Conservation (phyloP, 2,113 vertebrate genomes). For the Cranoglanis bouderius region DNA sequence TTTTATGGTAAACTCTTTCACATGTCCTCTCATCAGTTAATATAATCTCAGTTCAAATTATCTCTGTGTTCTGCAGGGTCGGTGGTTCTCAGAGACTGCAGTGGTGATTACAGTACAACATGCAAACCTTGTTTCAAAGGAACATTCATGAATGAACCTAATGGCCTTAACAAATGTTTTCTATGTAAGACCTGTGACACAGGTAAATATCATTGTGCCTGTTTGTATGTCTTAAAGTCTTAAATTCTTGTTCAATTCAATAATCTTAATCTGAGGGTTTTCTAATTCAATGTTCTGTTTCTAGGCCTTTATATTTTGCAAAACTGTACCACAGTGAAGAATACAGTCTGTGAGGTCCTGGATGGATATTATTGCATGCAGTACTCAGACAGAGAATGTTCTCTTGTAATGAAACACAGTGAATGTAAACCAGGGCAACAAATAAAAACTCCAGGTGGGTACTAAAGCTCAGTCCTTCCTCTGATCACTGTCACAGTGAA, state of each 20-base stretch:
- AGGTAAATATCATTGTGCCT: conserved; percentile 9
- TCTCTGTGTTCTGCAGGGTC: conserved; percentile 36
- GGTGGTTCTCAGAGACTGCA: conserved; percentile 28
- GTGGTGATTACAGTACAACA: conserved; percentile 20
- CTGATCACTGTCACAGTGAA: neutral
- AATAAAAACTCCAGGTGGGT: conserved; percentile 39
- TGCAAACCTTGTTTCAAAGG: conserved; percentile 41
- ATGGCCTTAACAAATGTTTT: conserved; percentile 26
- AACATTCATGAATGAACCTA: conserved; percentile 50
- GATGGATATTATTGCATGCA: conserved; percentile 41
- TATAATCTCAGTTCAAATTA: neutral
- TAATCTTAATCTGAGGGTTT: neutral
- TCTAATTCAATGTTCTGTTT: neutral
- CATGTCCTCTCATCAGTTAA: neutral
- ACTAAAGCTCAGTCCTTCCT: neutral
- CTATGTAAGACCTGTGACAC: conserved; percentile 44
- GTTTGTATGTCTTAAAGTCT: neutral
- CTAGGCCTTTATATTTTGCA: conserved; percentile 9
- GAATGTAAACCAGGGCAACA: conserved; percentile 34
- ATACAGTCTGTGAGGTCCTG: conserved; percentile 30
- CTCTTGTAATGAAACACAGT: conserved; percentile 3
- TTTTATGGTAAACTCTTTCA: neutral
- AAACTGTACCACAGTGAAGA: neutral
- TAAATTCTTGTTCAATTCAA: neutral
- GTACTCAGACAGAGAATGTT: neutral